Conservation (phyloP, 1,140 invertebrate genomes). For the Drosophila repletoides region DNA sequence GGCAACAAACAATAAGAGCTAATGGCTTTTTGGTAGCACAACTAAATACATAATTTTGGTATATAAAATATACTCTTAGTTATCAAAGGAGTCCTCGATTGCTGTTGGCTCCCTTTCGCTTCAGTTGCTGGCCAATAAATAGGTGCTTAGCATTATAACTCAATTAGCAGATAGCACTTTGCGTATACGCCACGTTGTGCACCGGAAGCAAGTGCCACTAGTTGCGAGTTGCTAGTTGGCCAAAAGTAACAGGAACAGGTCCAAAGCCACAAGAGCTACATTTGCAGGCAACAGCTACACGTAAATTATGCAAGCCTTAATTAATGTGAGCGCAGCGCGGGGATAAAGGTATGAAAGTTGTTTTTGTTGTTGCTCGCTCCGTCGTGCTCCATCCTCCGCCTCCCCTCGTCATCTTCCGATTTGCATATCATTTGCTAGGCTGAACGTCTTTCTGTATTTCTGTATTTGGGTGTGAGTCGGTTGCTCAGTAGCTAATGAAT, state of each 20-base stretch:
- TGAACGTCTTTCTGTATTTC: not conserved
- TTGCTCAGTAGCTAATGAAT: conserved; percentile 52
- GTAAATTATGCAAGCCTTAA: conserved; percentile 65
- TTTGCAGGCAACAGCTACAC: conserved; percentile 36
- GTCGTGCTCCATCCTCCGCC: not conserved
- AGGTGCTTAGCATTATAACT: conserved; percentile 68
- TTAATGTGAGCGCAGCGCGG: conserved; percentile 46
- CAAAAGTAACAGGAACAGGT: conserved; percentile 5
- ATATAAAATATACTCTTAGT: conserved; percentile 22
- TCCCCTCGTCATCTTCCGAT: conserved; percentile 8
- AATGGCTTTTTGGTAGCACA: conserved; percentile 26
- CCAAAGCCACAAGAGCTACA: conserved; percentile 37
- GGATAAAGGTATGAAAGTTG: not conserved
- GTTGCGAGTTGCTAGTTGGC: conserved; percentile 3
- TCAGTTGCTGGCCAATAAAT: conserved; percentile 50
- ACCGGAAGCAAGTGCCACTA: conserved; percentile 28
- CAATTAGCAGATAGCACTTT: conserved; percentile 55
- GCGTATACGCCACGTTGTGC: conserved; percentile 47
- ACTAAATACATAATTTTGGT: too few species aligned
- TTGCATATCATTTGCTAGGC: conserved; percentile 33
- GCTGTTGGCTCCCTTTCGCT: not conserved
- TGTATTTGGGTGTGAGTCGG: not conserved
- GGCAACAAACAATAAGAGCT: conserved; percentile 22
- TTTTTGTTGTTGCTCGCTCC: conserved; percentile 5
- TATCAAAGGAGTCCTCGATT: not conserved